Conservation (phyloP, 2,888 invertebrate genomes). For the Linnaemya vulpina region DNA sequence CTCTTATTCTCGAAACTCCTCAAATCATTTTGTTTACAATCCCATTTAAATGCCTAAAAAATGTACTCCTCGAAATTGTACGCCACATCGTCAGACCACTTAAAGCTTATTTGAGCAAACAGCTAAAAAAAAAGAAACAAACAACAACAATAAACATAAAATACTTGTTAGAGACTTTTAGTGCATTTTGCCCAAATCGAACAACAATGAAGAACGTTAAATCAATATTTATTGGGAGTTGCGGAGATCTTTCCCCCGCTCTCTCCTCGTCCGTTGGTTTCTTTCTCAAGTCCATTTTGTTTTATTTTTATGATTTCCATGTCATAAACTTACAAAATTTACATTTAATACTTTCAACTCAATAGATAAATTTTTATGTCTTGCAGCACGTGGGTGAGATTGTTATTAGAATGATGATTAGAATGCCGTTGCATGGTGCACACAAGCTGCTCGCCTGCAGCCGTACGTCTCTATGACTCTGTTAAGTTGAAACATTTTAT, state of each 20-base stretch:
- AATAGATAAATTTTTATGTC: conserved; percentile 58
- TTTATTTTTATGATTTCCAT: conserved; percentile 67
- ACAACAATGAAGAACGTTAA: conserved; percentile 66
- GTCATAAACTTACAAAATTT: conserved; percentile 69
- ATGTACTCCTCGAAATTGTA: not conserved
- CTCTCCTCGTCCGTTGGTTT: not conserved
- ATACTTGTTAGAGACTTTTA: conserved; percentile 57
- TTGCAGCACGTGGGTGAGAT: conserved; percentile 70
- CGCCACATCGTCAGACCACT: conserved; percentile 20
- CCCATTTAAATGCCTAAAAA: not conserved
- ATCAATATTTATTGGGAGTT: conserved; percentile 61
- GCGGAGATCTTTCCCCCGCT: conserved; percentile 11
- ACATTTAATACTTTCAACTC: conserved; percentile 67
- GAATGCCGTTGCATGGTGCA: conserved; percentile 34
- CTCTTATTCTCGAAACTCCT: not conserved
- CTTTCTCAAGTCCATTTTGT: conserved; percentile 14
- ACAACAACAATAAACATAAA: conserved; percentile 38
- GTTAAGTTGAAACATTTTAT: conserved; percentile 6
- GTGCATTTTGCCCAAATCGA: conserved; percentile 62
- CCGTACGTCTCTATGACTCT: conserved; percentile 30
- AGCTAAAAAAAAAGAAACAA: conserved; percentile 3
- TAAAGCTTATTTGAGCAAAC: conserved; percentile 26
- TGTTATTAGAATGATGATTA: conserved; percentile 57
- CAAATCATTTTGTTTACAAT: not conserved
- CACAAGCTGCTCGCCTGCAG: conserved; percentile 11